These are phyloP conservation scores for Prochilodus magdalenae DNA, from an alignment of 2,113 vertebrate genomes.

Conservation along the genomic window DNA sequence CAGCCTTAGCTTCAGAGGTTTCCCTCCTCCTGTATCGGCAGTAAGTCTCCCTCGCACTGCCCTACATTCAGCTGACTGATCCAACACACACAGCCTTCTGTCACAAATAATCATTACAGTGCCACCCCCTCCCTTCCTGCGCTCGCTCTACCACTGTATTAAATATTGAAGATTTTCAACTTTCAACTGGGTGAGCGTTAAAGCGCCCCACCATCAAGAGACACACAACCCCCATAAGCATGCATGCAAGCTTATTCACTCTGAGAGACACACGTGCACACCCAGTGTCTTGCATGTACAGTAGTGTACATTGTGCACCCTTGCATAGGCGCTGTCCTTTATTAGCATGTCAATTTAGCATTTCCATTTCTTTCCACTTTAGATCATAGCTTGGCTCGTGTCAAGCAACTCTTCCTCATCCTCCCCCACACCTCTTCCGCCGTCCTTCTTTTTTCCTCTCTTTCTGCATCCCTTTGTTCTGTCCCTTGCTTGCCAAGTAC, in stretches of 20 bases:
- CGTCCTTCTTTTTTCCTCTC: slow-evolving; percentile 5
- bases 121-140: slow-evolving; percentile 14
- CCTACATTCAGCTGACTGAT: slow-evolving; percentile 64
- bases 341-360: slow-evolving; percentile 53
- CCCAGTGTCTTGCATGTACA: slow-evolving; percentile 2
- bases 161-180: slow-evolving; percentile 67
- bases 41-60: slow-evolving; percentile 51
- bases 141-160: slow-evolving; percentile 53
- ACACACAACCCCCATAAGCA: slow-evolving; percentile 21
- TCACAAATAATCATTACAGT: slow-evolving; percentile 60
- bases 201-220: slow-evolving; percentile 57
- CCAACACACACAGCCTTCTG: slow-evolving; percentile 57
- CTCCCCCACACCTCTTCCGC: slow-evolving; percentile 5
- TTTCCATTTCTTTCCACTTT: slow-evolving; percentile 33
- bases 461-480: slow-evolving; percentile 53
- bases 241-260: slow-evolving; percentile 36
- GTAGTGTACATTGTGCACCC: slow-evolving; percentile 22
- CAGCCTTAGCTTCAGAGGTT: slow-evolving; percentile 22
- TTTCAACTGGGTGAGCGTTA: slow-evolving; percentile 61
- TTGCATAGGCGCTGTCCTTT: slow-evolving; percentile 45
- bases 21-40: slow-evolving; percentile 14
- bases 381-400: slow-evolving; percentile 18
- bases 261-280: slow-evolving; percentile 4
- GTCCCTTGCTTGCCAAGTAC: slow-evolving; percentile 3
- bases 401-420: slow-evolving; percentile 31